These are phyloP conservation scores for Leptocoma aspasia DNA, from an alignment of 2,113 vertebrate genomes.

Conservation along the genomic window DNA sequence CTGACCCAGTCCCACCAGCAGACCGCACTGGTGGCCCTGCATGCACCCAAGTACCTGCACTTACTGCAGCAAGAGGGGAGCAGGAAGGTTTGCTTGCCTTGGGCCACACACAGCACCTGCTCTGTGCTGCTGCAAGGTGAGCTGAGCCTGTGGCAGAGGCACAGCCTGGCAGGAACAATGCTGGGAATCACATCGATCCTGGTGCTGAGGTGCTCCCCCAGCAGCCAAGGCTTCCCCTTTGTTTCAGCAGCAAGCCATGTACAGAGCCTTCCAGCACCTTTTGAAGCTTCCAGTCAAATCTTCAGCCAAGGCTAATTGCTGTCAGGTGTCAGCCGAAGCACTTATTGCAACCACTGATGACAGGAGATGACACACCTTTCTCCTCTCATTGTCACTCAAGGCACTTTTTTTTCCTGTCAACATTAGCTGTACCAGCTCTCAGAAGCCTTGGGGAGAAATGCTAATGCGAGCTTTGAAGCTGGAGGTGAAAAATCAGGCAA, in stretches of 20 bases:
- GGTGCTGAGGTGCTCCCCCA: rapidly evolving
- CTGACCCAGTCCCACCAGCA: not conserved
- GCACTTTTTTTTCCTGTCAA: not conserved
- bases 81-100: not conserved
- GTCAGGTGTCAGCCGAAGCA: constrained; percentile 22
- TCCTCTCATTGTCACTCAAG: constrained; percentile 8
- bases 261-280: not conserved
- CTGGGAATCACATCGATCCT: not conserved
- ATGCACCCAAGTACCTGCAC: not conserved
- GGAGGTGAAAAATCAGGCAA: not conserved
- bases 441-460: constrained; percentile 21
- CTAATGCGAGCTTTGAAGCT: constrained; percentile 51
- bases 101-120: not conserved
- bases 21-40: rapidly evolving
- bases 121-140: not conserved
- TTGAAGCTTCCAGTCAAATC: constrained; percentile 33
- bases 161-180: not conserved
- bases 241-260: rapidly evolving
- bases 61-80: not conserved
- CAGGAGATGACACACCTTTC: constrained; percentile 29
- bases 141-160: rapidly evolving
- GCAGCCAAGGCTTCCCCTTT: not conserved
- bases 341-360: not conserved
- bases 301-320: constrained; percentile 54
- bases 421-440: not conserved